Conservation (phyloP, 2,113 vertebrate species). For the Entelurus aequoreus region DNA sequence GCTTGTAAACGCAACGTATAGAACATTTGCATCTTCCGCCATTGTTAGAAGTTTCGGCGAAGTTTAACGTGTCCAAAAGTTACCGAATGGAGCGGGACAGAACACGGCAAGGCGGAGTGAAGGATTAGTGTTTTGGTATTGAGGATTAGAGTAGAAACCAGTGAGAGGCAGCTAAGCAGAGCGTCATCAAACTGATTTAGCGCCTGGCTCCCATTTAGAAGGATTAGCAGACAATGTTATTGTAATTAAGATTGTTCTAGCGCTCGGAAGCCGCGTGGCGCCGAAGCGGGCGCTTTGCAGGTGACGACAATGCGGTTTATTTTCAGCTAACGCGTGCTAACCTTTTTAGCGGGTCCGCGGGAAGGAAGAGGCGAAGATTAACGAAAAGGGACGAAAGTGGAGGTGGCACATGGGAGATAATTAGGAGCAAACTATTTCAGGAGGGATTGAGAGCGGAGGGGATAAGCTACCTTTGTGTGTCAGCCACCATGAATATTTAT, state of each 20-base stretch:
- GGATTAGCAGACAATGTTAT: conserved; percentile 68
- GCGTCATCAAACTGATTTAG: conserved; percentile 60
- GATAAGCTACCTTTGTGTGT: conserved; percentile 61
- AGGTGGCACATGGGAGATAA: conserved; percentile 55
- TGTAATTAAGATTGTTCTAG: conserved; percentile 66
- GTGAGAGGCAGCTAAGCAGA: conserved; percentile 52
- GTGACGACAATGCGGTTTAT: conserved; percentile 5
- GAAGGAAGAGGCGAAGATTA: conserved; percentile 27
- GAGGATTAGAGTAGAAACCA: conserved; percentile 59
- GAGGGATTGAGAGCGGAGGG: conserved; percentile 60
- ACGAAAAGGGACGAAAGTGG: conserved; percentile 8
- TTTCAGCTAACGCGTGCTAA: neutral
- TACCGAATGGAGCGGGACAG: neutral
- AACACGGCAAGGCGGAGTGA: conserved; percentile 24
- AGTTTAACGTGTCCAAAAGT: conserved; percentile 25
- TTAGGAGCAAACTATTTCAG: conserved; percentile 58
- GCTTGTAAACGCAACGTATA: conserved; percentile 20
- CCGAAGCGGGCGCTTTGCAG: neutral
- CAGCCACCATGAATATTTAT: conserved; percentile 63
- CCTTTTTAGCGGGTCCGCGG: neutral
- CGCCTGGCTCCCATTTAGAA: conserved; percentile 59
- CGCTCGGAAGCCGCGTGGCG: conserved; percentile 7
- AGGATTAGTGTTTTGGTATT: conserved; percentile 59
- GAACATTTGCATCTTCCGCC: neutral
- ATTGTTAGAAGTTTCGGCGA: conserved; percentile 39